phyloP scores from a whole-genome alignment of 2,888 invertebrate genomes.

The Philereme transversata region DNA sequence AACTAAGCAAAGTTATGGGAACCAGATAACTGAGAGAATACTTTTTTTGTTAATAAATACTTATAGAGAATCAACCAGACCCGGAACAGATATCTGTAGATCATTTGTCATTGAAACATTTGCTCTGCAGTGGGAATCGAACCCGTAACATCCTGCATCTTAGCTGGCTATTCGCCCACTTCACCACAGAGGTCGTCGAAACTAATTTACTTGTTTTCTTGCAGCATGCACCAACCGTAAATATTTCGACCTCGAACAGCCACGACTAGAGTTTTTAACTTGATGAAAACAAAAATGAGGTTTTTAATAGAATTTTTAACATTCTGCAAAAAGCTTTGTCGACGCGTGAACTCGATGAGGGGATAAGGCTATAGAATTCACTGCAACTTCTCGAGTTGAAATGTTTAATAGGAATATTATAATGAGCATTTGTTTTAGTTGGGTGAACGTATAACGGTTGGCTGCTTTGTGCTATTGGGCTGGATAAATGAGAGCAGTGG shows the following conservation, averaged over 20 bases:
- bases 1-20: no score
- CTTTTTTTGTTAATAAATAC: no score
- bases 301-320: constrained; percentile 68
- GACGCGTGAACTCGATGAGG: constrained; percentile 49
- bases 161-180: no score
- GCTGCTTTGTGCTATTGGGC: background rate
- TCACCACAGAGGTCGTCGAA: no score
- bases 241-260: constrained; percentile 54
- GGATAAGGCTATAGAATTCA: constrained; percentile 30
- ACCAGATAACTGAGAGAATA: no score
- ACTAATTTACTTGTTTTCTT: constrained; percentile 1
- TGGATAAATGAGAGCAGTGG: background rate
- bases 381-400: constrained; percentile 25
- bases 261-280: constrained; percentile 62
- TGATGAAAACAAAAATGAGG: constrained; percentile 66
- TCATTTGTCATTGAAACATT: no score
- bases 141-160: no score
- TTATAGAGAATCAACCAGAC: no score
- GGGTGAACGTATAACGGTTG: no score
- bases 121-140: no score
- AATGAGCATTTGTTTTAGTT: constrained; percentile 7
- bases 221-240: constrained; percentile 42
- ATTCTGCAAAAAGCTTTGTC: constrained; percentile 43
- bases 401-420: constrained; percentile 5
- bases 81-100: no score